A percentile compares a stretch with the other conserved stretches of the same genome.
phyloP scores from a whole-genome alignment of 2,797 vertebrate species.

The Silurus lanzhouensis region DNA sequence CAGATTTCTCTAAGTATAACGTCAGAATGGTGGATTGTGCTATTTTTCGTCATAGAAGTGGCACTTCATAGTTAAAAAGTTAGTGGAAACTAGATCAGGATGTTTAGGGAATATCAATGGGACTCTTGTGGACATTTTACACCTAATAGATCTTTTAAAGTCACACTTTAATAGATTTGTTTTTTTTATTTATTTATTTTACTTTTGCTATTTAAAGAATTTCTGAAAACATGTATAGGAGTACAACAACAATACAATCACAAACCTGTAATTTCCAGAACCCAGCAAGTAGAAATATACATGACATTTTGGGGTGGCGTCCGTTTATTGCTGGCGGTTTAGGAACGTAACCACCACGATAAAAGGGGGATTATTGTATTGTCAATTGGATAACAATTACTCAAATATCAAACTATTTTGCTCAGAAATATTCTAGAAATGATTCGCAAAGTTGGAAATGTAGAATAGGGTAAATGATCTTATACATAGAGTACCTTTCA shows the following conservation, averaged over 20 bases:
- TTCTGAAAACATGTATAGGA: not conserved
- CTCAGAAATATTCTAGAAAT: too few relatives aligned
- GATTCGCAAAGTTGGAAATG: too few relatives aligned
- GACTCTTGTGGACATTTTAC: not conserved
- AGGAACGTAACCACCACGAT: too few relatives aligned
- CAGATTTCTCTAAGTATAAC: not conserved
- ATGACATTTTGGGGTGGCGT: too few relatives aligned
- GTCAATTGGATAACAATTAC: too few relatives aligned
- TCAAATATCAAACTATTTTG: too few relatives aligned
- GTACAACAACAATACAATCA: not conserved
- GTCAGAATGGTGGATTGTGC: not conserved
- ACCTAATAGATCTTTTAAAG: not conserved
- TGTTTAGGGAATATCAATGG: not conserved
- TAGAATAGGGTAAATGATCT: too few relatives aligned
- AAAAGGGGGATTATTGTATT: too few relatives aligned
- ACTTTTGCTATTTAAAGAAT: not conserved
- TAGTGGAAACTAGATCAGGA: not conserved
- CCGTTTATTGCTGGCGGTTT: too few relatives aligned
- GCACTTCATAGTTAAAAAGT: not conserved
- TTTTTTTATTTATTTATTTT: not conserved
- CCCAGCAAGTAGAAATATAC: too few relatives aligned
- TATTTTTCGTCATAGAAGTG: constrained; percentile 1
- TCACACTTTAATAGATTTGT: too few relatives aligned
- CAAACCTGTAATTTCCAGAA: not conserved
- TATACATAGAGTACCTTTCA: too few relatives aligned